Conservation (phyloP, 2,113 vertebrate species). For the Acrocephalus arundinaceus region DNA sequence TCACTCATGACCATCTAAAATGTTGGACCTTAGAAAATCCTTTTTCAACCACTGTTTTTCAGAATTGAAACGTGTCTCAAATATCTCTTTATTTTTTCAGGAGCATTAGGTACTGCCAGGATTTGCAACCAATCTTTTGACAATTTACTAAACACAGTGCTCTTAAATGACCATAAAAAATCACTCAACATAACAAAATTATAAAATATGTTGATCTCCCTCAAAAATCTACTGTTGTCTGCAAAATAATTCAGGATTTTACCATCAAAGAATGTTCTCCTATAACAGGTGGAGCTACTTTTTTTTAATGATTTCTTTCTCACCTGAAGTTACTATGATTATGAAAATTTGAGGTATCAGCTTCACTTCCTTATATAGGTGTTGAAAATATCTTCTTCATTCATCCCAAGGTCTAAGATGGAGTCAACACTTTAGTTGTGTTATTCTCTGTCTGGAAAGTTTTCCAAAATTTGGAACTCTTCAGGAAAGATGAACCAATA, state of each 20-base stretch:
- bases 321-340: not conserved
- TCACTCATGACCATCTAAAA: not conserved
- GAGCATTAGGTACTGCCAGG: not conserved
- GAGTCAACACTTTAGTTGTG: not conserved
- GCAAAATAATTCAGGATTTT: not conserved
- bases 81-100: not conserved
- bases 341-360: not conserved
- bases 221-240: not conserved
- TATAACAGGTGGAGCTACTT: not conserved
- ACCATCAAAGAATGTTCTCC: not conserved
- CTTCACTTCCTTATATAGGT: not conserved
- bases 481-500: not conserved
- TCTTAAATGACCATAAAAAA: not conserved
- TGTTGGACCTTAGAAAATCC: not conserved
- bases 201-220: rapidly evolving
- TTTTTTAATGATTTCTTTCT: not conserved
- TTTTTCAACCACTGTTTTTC: not conserved
- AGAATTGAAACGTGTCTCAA: not conserved
- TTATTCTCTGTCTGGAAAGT: not conserved
- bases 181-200: not conserved
- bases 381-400: not conserved
- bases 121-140: not conserved
- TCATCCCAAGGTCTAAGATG: not conserved
- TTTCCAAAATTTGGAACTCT: not conserved
- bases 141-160: not conserved